Percentiles rank a stretch among this genome's conserved stretches.
Conservation (phyloP, 2,888 invertebrate species). For the Tuberolachnus salignus region DNA sequence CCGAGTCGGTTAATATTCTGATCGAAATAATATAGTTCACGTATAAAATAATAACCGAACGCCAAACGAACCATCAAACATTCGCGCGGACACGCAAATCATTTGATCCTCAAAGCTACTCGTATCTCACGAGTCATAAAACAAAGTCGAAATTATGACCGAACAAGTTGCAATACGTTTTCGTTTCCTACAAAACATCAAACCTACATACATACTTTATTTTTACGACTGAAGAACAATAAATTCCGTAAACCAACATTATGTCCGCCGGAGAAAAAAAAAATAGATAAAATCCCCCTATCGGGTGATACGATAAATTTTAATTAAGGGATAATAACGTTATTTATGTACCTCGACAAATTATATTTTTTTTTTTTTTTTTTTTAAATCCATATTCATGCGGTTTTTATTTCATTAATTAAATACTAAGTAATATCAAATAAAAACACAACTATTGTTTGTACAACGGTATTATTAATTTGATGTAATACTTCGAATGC, state of each 20-base stretch:
- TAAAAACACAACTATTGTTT: too few species aligned
- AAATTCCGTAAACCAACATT: background rate
- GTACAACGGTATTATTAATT: too few species aligned
- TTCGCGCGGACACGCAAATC: background rate
- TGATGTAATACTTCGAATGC: too few species aligned
- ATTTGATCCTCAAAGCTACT: background rate
- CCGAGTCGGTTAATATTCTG: too few species aligned
- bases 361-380: too few species aligned
- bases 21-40: background rate
- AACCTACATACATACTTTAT: background rate
- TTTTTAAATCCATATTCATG: too few species aligned
- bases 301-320: background rate
- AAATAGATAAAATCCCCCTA: background rate
- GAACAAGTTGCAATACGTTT: slow-evolving; percentile 10
- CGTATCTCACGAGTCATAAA: background rate
- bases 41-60: background rate
- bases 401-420: too few species aligned
- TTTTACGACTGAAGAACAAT: background rate
- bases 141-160: slow-evolving; percentile 15
- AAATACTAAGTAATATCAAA: too few species aligned
- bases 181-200: background rate
- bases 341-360: too few species aligned
- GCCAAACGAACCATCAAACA: slow-evolving; percentile 14
- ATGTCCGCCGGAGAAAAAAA: background rate
- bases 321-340: too few species aligned